Evolutionary conservation across 2,888 invertebrate genomes (phyloP), one percentile per base, ranked within the genome.

Genomic region (Eristalis pertinax): DNA sequence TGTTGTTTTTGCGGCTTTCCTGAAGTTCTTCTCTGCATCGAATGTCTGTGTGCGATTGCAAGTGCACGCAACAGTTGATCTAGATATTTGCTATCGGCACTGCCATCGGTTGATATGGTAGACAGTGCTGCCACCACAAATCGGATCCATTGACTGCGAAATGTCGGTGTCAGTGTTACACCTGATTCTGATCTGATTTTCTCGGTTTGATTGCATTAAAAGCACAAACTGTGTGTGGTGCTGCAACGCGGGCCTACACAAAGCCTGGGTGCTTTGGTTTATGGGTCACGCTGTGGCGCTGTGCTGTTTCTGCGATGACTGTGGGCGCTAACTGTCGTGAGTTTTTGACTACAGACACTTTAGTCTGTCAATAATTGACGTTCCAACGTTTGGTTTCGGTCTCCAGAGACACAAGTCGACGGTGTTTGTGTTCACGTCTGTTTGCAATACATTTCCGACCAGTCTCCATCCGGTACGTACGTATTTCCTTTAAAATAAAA

Each of bases 151-250:
- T 73, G 64, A 76, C 68, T 76, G 35, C 32, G 32, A 81, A 81
- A 69, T 64, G 64, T 69, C 56, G 68, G 63, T 77, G 67, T 84
- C 80, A 84, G 76, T 84, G 76, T 68, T 81, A 81, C 76, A 73
- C 76, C 72, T 76, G 76, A 81, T 81, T 84, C n/a, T n/a, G n/a
- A 77, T 76, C 72, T 76, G 81, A 81, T 81, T 84, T 80, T 84
- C 70, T 80, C 26, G 67, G 50, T 76, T 75, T 32, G 50, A 62
- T 74, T 69, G 68, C 64, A 19, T 69, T 79, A 7, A 15, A 73
- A 32, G 60, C 65, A 29, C 43, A 63, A 24, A 63, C 68, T 76
- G 19, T 76, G 72, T 50, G 43, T 13, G 13, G 13, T 64, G 70
- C 62, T 72, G 62, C 84, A 85, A 65, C 19, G 5, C 19, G 19